These are phyloP conservation scores for Astreopora myriophthalma DNA, from an alignment of 64 coral and sea anemone genomes.

Conservation along the genomic window DNA sequence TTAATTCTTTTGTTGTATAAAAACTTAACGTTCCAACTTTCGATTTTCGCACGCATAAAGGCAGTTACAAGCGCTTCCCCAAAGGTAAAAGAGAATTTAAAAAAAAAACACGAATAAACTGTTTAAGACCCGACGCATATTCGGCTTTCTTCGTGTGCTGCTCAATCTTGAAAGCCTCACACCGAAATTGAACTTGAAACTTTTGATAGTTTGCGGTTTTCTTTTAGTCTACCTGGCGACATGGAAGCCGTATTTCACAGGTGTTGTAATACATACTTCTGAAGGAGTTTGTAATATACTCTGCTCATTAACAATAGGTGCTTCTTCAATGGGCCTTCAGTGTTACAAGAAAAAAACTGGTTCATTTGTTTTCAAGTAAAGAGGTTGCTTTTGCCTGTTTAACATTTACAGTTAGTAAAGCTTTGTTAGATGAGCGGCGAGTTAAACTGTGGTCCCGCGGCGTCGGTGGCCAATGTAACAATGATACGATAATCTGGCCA, in stretches of 20 bases:
- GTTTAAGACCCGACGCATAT: not conserved
- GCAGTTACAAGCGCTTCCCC: not conserved
- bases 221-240: conserved; percentile 13
- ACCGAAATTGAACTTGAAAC: not conserved
- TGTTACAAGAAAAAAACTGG: not conserved
- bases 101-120: not conserved
- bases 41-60: not conserved
- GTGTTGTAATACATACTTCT: not conserved
- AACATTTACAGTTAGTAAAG: not conserved
- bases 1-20: not conserved
- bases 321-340: not conserved
- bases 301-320: not conserved
- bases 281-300: not conserved
- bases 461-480: too few relatives aligned
- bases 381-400: not conserved
- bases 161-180: not conserved
- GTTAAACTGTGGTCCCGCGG: too few relatives aligned
- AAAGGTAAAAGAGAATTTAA: not conserved
- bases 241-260: not conserved
- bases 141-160: not conserved
- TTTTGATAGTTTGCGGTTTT: conserved; percentile 8
- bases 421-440: too few relatives aligned
- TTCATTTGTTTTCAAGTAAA: not conserved
- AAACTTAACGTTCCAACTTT: not conserved
- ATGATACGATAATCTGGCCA: too few relatives aligned